Conservation (phyloP, 2,113 vertebrate species). For the Microcebus jonahi region DNA sequence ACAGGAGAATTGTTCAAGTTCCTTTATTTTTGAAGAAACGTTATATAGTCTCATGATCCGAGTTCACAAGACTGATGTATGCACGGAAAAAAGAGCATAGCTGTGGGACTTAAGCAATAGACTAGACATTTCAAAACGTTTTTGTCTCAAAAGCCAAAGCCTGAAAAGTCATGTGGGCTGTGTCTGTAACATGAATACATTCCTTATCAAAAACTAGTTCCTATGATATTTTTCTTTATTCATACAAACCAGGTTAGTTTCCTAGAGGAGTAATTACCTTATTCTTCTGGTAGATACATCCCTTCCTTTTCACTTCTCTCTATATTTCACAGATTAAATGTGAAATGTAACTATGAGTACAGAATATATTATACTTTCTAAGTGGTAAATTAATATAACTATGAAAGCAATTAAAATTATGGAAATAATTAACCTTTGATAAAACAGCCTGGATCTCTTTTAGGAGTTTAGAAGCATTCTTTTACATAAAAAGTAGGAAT, state of each 20-base stretch:
- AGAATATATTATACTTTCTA: neutral
- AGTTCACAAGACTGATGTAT: neutral
- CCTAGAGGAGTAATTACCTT: neutral
- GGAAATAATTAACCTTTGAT: neutral
- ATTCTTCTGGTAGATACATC: neutral
- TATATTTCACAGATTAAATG: neutral
- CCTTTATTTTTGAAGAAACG: constrained; percentile 45
- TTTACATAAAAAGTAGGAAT: neutral
- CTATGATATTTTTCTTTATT: neutral
- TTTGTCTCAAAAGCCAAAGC: neutral
- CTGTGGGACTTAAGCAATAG: neutral
- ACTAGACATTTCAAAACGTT: neutral
- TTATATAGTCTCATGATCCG: neutral
- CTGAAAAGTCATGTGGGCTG: neutral
- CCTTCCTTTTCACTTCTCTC: neutral
- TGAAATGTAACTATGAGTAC: neutral
- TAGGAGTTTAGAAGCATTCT: neutral
- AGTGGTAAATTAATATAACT: neutral
- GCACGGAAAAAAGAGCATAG: neutral
- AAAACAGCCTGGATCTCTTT: neutral
- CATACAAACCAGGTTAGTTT: neutral
- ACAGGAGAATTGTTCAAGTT: constrained; percentile 17
- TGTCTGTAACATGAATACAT: neutral
- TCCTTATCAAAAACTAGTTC: neutral
- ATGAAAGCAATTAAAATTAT: neutral